Base-by-base conservation (phyloP, 2,888 invertebrate species). In the Desoria tigrina region DNA sequence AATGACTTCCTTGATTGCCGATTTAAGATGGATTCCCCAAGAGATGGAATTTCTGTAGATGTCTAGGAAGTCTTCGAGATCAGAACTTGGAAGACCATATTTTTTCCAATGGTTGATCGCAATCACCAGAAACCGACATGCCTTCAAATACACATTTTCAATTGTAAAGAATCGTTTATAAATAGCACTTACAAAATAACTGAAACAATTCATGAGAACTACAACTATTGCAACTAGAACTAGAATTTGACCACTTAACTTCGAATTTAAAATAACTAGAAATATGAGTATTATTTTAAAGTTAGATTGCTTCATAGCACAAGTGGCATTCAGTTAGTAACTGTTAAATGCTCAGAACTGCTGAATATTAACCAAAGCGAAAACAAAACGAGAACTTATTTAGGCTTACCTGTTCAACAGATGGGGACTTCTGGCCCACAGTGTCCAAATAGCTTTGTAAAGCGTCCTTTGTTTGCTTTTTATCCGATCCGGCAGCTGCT, bases 391-490 rank as follows among this genome's bases (percentile, higher is more conserved):
- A n/a, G n/a, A n/a, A n/a, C n/a, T n/a, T n/a, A n/a, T n/a, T n/a
- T n/a, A n/a, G n/a, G n/a, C 61, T 67, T 68, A 76, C 76, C 74
- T 76, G 74, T 14, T 70, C 68, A 14, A 74, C 51, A 21, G 68
- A 67, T 1, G 73, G 69, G n/a, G 51, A 42, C 37, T 73, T 72
- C 14, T 62, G 61, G n/a, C 71, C 71, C 2, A 66, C 53, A 23
- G 64, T 66, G 9, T 55, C 55, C 51, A 75, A 26, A 42, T 75
- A 75, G 42, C 61, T 66, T 24, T 59, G 63, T 7, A 75, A 71
- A 6, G 74, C 68, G 7, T 68, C 61, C 39, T 63, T 32, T 2
- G 63, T 59, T 32, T 68, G 68, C 9, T 62, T 57, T 51, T 68
- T 63, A 57, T 28, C 57, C 24, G 45, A 42, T 16, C 57, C 57